Percentiles rank a stretch among this genome's conserved stretches.
Evolutionary conservation across 2,797 vertebrate species (phyloP).

Genomic region (Chloroceryle inda): DNA sequence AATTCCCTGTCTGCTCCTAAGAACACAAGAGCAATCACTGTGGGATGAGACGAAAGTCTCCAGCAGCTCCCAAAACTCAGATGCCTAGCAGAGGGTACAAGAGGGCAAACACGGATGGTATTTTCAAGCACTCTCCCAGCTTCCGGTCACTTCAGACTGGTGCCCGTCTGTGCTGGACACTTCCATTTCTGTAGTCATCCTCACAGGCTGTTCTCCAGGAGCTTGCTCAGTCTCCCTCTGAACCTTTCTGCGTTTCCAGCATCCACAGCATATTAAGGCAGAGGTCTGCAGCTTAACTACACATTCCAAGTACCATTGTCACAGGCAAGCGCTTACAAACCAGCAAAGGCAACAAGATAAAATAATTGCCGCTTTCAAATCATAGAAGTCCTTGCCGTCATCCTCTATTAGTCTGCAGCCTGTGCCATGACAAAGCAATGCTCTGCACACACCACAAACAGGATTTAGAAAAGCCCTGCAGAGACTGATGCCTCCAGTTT

Average conservation of each 20-base stretch:
- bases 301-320: background rate
- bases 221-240: background rate
- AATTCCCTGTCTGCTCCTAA: background rate
- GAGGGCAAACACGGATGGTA: accelerated
- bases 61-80: background rate
- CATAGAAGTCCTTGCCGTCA: background rate
- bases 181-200: background rate
- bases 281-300: background rate
- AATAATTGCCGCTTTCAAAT: background rate
- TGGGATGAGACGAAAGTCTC: background rate
- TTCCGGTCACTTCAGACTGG: background rate
- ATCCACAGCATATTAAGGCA: accelerated
- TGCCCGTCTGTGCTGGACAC: background rate
- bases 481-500: accelerated
- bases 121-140: background rate
- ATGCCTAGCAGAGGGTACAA: background rate
- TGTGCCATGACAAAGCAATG: background rate
- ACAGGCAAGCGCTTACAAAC: background rate
- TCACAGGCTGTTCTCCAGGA: background rate
- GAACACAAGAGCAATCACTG: background rate
- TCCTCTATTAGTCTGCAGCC: background rate
- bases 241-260: background rate
- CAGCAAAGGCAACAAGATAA: background rate
- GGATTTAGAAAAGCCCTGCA: background rate
- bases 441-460: background rate